Evolutionary conservation across 2,888 invertebrate genomes (phyloP).

Genomic region (Eupithecia tripunctaria): DNA sequence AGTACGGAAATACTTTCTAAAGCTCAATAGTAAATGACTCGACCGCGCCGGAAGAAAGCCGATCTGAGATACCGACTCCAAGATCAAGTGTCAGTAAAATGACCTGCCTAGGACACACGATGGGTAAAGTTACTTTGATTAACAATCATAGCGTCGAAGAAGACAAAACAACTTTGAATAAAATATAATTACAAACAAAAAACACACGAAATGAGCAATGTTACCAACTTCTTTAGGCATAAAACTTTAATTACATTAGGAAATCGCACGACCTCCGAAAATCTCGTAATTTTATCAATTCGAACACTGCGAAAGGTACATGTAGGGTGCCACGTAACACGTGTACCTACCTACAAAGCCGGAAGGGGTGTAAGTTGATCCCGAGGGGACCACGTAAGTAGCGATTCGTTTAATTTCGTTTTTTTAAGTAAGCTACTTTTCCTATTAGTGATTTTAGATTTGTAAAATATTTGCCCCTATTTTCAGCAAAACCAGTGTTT

Average conservation of each 20-base stretch:
- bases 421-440: too few relatives aligned
- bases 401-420: too few relatives aligned
- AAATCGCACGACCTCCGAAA: constrained; percentile 16
- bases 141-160: neutral
- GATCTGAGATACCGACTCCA: neutral
- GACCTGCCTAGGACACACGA: neutral
- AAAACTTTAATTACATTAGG: neutral
- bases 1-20: constrained; percentile 10
- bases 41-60: constrained; percentile 19
- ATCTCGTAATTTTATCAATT: constrained; percentile 19
- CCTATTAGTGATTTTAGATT: too few relatives aligned
- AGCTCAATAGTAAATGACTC: neutral
- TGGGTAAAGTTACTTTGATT: neutral
- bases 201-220: neutral
- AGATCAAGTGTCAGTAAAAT: neutral
- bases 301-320: neutral
- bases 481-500: too few relatives aligned
- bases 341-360: too few relatives aligned
- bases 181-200: neutral
- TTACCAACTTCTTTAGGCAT: neutral
- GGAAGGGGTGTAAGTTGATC: too few relatives aligned
- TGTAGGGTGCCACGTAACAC: neutral
- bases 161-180: neutral
- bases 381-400: too few relatives aligned
- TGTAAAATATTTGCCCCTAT: too few relatives aligned